Conservation (phyloP, 2,797 vertebrate species). For the Phoebastria nigripes region DNA sequence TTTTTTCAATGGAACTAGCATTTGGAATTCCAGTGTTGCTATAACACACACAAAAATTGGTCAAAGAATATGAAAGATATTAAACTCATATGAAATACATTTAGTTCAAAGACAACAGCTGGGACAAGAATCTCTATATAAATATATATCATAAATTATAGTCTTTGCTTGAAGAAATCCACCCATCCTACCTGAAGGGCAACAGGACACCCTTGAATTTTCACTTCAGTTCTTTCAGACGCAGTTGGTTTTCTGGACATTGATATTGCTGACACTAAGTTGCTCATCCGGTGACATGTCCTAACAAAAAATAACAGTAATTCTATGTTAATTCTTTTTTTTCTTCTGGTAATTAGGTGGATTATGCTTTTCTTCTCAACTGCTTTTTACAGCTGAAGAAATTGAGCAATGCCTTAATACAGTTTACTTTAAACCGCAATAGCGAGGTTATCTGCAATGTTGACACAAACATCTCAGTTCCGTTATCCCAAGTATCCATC, state of each 20-base stretch:
- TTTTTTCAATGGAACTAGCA: neutral
- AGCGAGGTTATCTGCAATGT: neutral
- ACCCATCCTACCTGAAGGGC: conserved; percentile 60
- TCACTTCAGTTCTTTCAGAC: neutral
- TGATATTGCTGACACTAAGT: conserved; percentile 55
- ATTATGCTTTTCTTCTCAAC: neutral
- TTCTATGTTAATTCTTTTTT: neutral
- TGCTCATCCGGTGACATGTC: conserved; percentile 51
- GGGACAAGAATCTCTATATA: neutral
- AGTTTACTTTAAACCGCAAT: neutral
- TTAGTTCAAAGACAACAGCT: neutral
- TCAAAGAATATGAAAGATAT: neutral
- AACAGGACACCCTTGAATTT: conserved; percentile 4
- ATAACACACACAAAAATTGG: neutral
- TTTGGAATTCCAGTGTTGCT: neutral
- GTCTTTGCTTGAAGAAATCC: neutral
- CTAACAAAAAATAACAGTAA: conserved; percentile 7
- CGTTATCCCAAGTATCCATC: neutral
- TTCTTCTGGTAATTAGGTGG: neutral
- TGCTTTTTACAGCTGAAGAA: neutral
- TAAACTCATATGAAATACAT: neutral
- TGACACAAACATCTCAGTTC: neutral
- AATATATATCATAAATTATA: neutral
- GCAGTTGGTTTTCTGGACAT: neutral
- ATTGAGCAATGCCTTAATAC: neutral